A percentile compares a stretch with the other conserved stretches of the same genome.
Evolutionary conservation across 2,888 invertebrate species (phyloP).

Genomic region (Mythimna vitellina): DNA sequence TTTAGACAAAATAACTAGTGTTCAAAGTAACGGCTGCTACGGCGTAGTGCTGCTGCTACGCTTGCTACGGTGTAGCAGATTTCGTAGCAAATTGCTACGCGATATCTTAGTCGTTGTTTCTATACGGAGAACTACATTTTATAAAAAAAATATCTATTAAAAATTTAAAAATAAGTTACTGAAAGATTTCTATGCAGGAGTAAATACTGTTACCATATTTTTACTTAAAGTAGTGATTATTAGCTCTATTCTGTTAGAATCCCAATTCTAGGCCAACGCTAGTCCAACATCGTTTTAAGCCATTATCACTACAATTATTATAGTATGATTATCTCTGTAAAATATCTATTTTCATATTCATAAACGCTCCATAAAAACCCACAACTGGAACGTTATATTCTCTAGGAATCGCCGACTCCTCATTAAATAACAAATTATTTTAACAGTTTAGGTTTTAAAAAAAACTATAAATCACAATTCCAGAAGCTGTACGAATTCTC

Average conservation of each 20-base stretch:
- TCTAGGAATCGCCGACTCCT: not conserved
- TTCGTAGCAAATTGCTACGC: not conserved
- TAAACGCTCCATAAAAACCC: slow-evolving; percentile 19
- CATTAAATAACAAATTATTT: slow-evolving; percentile 19
- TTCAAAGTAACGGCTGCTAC: slow-evolving; percentile 29
- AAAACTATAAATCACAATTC: not conserved
- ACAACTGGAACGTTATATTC: slow-evolving; percentile 16
- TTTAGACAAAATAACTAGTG: slow-evolving; percentile 19
- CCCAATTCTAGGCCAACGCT: not conserved
- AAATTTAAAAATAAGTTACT: no score
- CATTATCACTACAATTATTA: slow-evolving; percentile 18
- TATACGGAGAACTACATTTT: no score
- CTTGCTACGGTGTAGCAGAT: slow-evolving; percentile 36
- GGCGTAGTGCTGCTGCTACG: slow-evolving; percentile 35
- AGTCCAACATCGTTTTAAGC: slow-evolving; percentile 21
- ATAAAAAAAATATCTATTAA: no score
- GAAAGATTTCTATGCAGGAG: no score
- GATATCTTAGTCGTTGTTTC: no score
- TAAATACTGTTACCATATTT: not conserved
- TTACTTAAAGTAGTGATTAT: not conserved
- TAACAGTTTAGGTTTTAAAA: not conserved
- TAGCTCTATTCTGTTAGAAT: not conserved
- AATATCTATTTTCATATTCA: slow-evolving; percentile 33
- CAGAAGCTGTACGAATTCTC: not conserved
- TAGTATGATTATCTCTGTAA: slow-evolving; percentile 18